These are phyloP conservation scores for Sesamia inferens DNA, from an alignment of 2,888 invertebrate species.

Conservation along the genomic window DNA sequence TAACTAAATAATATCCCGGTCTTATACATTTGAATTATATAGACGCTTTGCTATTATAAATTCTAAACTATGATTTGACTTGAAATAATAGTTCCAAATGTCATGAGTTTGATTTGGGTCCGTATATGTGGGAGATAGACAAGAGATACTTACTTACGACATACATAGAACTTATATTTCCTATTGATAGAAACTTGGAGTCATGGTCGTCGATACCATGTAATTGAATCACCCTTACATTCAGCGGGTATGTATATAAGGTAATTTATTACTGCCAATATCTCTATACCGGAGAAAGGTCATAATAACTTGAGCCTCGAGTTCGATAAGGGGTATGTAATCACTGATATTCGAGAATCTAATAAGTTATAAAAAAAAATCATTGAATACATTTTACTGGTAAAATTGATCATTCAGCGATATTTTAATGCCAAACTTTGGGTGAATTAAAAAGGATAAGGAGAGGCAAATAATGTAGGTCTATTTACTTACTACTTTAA, in stretches of 20 bases:
- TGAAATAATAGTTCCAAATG: slow-evolving; percentile 40
- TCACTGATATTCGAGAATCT: slow-evolving; percentile 33
- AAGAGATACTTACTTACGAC: neutral
- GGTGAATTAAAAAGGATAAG: no score
- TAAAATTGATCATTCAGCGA: neutral
- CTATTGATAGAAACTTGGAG: slow-evolving; percentile 33
- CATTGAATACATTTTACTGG: neutral
- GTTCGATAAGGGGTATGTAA: slow-evolving; percentile 45
- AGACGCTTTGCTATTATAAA: slow-evolving; percentile 14
- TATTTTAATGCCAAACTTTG: no score
- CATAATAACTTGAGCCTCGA: slow-evolving; percentile 50
- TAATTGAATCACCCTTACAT: slow-evolving; percentile 54
- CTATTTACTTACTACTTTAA: no score
- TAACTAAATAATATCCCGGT: slow-evolving; percentile 23
- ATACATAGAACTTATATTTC: slow-evolving; percentile 6
- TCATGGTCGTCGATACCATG: slow-evolving; percentile 32
- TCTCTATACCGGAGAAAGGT: slow-evolving; percentile 42
- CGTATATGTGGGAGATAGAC: neutral
- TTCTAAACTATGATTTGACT: slow-evolving; percentile 26
- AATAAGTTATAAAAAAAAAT: slow-evolving; percentile 43
- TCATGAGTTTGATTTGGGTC: slow-evolving; percentile 45
- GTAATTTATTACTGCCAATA: slow-evolving; percentile 57
- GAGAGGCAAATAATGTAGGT: no score
- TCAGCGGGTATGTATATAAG: slow-evolving; percentile 33
- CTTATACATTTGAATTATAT: slow-evolving; percentile 13